Evolutionary conservation across 2,113 vertebrate species (phyloP).

Genomic region (Bubo bubo): DNA sequence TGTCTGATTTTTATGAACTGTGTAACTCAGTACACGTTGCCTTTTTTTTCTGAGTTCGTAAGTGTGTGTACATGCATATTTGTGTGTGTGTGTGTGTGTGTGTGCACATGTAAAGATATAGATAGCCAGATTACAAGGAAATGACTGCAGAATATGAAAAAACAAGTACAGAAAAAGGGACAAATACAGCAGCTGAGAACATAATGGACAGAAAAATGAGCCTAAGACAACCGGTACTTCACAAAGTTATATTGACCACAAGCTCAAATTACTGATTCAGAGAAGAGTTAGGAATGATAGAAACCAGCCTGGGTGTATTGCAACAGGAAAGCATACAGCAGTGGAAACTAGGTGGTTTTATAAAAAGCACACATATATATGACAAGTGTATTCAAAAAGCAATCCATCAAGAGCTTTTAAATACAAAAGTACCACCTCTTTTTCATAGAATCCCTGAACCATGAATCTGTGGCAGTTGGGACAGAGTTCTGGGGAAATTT

Average conservation of each 20-base stretch:
- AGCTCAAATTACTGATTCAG: neutral
- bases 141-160: neutral
- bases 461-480: neutral
- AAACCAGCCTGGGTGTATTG: neutral
- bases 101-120: neutral
- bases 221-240: neutral
- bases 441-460: neutral
- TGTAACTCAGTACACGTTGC: neutral
- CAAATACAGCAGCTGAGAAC: neutral
- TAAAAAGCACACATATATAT: neutral
- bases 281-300: neutral
- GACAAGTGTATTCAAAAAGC: neutral
- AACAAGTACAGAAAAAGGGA: neutral
- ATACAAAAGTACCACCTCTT: neutral
- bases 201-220: neutral
- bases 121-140: neutral
- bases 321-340: neutral
- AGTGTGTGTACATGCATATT: neutral
- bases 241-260: neutral
- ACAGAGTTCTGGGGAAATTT: neutral
- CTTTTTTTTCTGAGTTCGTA: neutral
- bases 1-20: neutral
- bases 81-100: neutral
- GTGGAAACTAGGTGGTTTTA: neutral
- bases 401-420: neutral